Conservation (phyloP, 2,888 invertebrate species). For the Timandra comae region DNA sequence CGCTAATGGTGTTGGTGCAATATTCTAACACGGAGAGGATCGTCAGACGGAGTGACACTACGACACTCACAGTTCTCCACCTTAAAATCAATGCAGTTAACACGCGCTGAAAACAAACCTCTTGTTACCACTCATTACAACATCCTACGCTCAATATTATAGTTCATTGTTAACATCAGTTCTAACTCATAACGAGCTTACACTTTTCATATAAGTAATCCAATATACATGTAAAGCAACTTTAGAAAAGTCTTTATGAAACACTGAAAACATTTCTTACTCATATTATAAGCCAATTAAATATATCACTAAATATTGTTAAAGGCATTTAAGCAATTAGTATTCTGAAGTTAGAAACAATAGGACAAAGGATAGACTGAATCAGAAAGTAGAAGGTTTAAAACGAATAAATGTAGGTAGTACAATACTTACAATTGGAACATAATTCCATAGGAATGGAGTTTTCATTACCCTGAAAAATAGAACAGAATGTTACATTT, state of each 20-base stretch:
- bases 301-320: constrained; percentile 36
- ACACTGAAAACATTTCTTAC: constrained; percentile 24
- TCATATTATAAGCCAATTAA: constrained; percentile 30
- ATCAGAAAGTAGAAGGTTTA: constrained; percentile 11
- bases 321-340: constrained; percentile 44
- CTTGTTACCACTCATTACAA: constrained; percentile 61
- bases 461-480: constrained; percentile 93
- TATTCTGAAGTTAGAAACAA: constrained; percentile 33
- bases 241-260: constrained; percentile 6
- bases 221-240: constrained; percentile 17
- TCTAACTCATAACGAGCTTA: too few species aligned
- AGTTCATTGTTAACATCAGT: too few species aligned
- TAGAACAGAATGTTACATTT: constrained; percentile 2
- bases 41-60: constrained; percentile 66
- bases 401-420: constrained; percentile 6
- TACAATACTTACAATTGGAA: constrained; percentile 90
- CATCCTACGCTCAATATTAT: constrained; percentile 38
- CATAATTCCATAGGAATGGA: constrained; percentile 98
- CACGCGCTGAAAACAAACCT: constrained; percentile 77
- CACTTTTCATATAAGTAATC: constrained; percentile 5
- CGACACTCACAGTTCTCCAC: constrained; percentile 78
- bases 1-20: constrained; percentile 55
- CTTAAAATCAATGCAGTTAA: constrained; percentile 79
- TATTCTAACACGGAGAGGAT: constrained; percentile 69
- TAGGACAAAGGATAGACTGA: constrained; percentile 25